These are phyloP conservation scores for Myotis findleyi DNA, from an alignment of 2,797 vertebrate species.

Conservation along the genomic window DNA sequence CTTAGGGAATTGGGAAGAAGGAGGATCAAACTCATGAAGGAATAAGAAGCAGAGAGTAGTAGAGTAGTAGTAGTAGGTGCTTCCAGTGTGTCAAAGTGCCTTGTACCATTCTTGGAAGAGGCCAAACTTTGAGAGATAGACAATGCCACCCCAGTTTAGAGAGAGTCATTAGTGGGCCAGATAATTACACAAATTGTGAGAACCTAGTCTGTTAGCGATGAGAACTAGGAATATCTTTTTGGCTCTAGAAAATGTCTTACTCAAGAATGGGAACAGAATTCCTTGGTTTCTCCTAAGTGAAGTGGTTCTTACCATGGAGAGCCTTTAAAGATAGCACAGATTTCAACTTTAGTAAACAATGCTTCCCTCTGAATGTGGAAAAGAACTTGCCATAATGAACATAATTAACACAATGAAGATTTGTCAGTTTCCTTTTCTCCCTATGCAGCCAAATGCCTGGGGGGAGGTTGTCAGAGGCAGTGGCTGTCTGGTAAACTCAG, in stretches of 20 bases:
- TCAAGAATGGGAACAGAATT: background rate
- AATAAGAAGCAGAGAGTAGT: background rate
- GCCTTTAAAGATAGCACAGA: background rate
- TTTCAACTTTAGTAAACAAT: background rate
- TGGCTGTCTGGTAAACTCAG: background rate
- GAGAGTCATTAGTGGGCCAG: background rate
- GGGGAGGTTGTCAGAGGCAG: background rate
- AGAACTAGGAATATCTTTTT: background rate
- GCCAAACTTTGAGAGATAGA: background rate
- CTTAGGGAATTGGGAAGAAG: background rate
- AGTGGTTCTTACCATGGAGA: background rate
- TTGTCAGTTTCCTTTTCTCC: background rate
- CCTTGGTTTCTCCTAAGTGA: background rate
- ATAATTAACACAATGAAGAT: background rate
- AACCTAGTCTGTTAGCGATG: background rate
- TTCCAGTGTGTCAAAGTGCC: background rate
- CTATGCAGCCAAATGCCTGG: background rate
- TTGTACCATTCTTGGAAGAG: background rate
- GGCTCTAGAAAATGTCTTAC: background rate
- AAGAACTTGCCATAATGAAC: background rate
- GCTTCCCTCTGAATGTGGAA: background rate
- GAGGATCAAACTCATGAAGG: background rate
- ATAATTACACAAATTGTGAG: background rate
- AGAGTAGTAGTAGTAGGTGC: background rate
- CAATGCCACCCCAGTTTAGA: background rate